A percentile compares a stretch with the other conserved stretches of the same genome.
Evolutionary conservation across 64 coral and sea anemone genomes (phyloP).

Genomic region (Acropora yongei): DNA sequence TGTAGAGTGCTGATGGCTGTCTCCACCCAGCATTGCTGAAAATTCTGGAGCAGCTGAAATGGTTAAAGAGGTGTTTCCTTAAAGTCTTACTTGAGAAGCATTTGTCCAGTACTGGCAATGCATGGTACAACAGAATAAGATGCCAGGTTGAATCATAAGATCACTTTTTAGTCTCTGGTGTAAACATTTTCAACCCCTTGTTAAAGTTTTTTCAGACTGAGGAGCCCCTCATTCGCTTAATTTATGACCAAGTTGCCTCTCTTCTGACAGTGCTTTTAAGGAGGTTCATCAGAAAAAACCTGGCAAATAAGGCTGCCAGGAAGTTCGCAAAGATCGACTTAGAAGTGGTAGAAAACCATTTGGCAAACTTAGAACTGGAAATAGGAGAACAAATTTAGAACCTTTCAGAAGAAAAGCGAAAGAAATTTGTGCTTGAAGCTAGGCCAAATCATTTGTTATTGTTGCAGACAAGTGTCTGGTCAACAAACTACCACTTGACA

Average conservation of each 20-base stretch:
- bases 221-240: constrained; percentile 63
- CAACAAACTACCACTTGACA: constrained; percentile 69
- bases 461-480: constrained; percentile 34
- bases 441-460: background rate
- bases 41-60: too few species aligned
- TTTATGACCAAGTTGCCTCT: constrained; percentile 63
- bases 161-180: constrained; percentile 55
- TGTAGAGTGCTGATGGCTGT: too few species aligned
- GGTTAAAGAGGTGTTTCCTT: constrained; percentile 38
- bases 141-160: constrained; percentile 35
- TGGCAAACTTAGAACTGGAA: constrained; percentile 52
- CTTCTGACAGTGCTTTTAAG: constrained; percentile 45
- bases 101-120: background rate
- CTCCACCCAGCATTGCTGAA: too few species aligned
- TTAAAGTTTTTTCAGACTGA: constrained; percentile 50
- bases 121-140: constrained; percentile 38
- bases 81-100: constrained; percentile 53
- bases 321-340: constrained; percentile 60
- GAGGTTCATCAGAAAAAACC: constrained; percentile 72
- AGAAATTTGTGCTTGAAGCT: constrained; percentile 39
- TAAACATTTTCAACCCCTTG: constrained; percentile 43
- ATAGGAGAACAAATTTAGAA: constrained; percentile 23
- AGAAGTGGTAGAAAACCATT: constrained; percentile 39
- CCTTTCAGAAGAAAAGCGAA: constrained; percentile 68
- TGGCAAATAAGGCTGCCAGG: constrained; percentile 43